phyloP scores from a whole-genome alignment of 2,888 invertebrate genomes.

The Eilema sororculum region DNA sequence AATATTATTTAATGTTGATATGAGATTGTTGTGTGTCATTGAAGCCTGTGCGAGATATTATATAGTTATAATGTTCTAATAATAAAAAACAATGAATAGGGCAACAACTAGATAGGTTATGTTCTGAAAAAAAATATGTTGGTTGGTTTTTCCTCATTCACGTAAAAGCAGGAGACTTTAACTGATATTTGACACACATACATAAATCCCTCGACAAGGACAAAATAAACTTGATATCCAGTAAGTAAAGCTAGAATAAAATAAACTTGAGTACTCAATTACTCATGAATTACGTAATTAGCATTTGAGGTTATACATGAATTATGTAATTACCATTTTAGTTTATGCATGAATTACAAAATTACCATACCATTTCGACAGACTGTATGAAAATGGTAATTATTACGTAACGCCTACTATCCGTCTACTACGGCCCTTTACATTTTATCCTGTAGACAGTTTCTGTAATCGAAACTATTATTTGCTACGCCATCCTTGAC shows the following conservation, averaged over 20 bases:
- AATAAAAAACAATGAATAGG: too few relatives aligned
- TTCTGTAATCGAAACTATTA: slow-evolving; percentile 1
- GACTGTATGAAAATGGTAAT: neutral
- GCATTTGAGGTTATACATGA: neutral
- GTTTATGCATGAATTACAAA: neutral
- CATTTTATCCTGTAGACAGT: neutral
- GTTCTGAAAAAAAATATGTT: too few relatives aligned
- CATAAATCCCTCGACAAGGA: too few relatives aligned
- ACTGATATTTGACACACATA: too few relatives aligned
- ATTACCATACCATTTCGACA: neutral
- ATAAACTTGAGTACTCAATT: neutral
- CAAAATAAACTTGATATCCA: too few relatives aligned
- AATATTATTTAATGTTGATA: too few relatives aligned
- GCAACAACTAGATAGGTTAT: too few relatives aligned
- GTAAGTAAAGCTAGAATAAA: neutral
- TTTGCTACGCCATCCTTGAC: slow-evolving; percentile 13
- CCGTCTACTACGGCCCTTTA: slow-evolving; percentile 3
- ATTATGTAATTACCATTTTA: neutral
- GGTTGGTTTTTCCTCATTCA: neutral
- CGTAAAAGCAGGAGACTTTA: neutral
- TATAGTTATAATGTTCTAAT: too few relatives aligned
- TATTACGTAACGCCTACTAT: neutral
- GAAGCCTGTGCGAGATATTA: too few relatives aligned
- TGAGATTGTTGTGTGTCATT: too few relatives aligned
- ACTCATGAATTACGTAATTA: neutral